Evolutionary conservation across 2,113 vertebrate species (phyloP).

Genomic region (Cavia aperea): DNA sequence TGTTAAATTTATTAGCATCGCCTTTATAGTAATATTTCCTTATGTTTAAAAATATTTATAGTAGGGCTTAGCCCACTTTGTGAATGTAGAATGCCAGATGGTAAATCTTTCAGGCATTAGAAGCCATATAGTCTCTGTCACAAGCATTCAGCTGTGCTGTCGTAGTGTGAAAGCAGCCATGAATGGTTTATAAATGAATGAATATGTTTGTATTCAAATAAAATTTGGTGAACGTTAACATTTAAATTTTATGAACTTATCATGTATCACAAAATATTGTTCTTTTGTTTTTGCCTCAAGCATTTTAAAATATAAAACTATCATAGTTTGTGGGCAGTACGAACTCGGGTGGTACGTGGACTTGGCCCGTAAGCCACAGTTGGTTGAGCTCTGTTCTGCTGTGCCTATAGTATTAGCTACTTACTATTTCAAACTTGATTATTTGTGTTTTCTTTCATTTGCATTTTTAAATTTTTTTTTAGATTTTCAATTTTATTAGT

Average conservation of each 20-base stretch:
- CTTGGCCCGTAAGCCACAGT: too few species aligned
- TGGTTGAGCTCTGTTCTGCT: neutral
- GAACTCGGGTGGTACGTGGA: neutral
- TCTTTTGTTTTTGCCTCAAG: neutral
- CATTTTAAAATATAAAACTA: neutral
- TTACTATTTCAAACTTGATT: neutral
- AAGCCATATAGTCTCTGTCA: neutral
- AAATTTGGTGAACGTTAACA: neutral
- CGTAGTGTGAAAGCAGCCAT: neutral
- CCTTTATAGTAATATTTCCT: slow-evolving; percentile 28
- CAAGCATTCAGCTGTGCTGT: neutral
- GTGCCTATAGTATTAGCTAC: neutral
- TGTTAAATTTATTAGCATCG: slow-evolving; percentile 14
- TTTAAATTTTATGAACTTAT: slow-evolving; percentile 19
- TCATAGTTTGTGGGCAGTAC: neutral
- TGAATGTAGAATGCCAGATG: neutral
- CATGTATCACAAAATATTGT: neutral
- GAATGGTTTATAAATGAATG: neutral
- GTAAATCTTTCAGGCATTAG: neutral
- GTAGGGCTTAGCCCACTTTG: neutral
- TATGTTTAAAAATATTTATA: neutral
- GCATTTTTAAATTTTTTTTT: neutral
- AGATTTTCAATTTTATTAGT: neutral
- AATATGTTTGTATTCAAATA: neutral
- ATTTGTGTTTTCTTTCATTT: neutral